phyloP scores from a whole-genome alignment of 2,113 vertebrate genomes.

The Regulus satrapa region DNA sequence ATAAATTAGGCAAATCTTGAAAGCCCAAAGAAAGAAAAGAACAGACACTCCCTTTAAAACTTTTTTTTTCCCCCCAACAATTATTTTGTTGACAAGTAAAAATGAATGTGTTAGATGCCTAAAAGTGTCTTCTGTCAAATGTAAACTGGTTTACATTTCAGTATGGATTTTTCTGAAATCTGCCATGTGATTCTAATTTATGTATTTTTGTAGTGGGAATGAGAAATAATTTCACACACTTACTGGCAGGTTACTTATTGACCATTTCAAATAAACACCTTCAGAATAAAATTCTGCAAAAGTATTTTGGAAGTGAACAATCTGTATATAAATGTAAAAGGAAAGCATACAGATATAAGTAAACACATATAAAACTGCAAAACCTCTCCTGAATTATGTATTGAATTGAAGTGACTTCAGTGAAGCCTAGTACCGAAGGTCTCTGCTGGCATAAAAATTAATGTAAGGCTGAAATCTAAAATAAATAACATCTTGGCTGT shows the following conservation, averaged over 20 bases:
- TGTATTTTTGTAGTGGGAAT: not conserved
- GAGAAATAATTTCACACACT: not conserved
- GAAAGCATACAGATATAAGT: not conserved
- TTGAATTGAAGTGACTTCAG: not conserved
- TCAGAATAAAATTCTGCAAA: not conserved
- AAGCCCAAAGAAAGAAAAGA: not conserved
- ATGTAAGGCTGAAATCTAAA: not conserved
- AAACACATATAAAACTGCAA: not conserved
- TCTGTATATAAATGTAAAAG: not conserved
- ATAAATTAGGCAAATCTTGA: not conserved
- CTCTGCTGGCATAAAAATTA: not conserved
- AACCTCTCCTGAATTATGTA: not conserved
- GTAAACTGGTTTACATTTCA: not conserved
- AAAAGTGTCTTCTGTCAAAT: not conserved
- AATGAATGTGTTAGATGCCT: not conserved
- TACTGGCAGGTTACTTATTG: not conserved
- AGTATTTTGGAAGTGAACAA: not conserved
- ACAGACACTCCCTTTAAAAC: not conserved
- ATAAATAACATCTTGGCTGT: not conserved
- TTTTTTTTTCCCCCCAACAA: not conserved
- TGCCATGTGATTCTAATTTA: not conserved
- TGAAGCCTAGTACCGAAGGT: not conserved
- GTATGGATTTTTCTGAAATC: not conserved
- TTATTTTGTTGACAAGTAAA: not conserved
- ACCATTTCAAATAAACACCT: not conserved